Conservation (phyloP, 2,797 vertebrate species). For the Syngnathus rostellatus region DNA sequence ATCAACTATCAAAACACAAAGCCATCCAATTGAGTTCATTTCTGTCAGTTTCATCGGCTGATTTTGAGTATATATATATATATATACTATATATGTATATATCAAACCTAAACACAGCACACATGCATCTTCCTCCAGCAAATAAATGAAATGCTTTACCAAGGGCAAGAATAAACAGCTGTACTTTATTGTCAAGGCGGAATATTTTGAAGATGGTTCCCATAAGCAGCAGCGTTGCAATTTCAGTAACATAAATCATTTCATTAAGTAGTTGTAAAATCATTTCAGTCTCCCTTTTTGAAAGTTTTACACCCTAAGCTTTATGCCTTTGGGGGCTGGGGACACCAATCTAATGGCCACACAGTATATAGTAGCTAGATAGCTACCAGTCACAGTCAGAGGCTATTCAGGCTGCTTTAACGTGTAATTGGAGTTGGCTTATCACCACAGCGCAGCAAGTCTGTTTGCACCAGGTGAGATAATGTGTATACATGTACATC, state of each 20-base stretch:
- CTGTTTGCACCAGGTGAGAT: slow-evolving; percentile 3
- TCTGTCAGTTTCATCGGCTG: too few species aligned
- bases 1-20: neutral
- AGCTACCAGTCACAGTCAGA: neutral
- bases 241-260: slow-evolving; percentile 43
- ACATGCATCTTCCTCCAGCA: slow-evolving; percentile 13
- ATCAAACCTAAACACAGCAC: too few species aligned
- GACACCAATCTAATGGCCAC: neutral
- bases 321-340: neutral
- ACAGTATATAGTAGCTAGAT: neutral
- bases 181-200: slow-evolving; percentile 37
- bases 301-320: neutral
- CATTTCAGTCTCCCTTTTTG: slow-evolving; percentile 4
- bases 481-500: neutral
- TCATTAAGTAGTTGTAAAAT: slow-evolving; percentile 7
- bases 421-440: slow-evolving; percentile 1
- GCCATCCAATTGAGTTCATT: neutral
- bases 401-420: slow-evolving; percentile 1
- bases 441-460: slow-evolving; percentile 2
- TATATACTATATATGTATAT: too few species aligned
- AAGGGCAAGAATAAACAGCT: slow-evolving; percentile 45
- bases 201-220: slow-evolving; percentile 31
- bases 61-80: too few species aligned
- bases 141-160: slow-evolving; percentile 4
- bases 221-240: slow-evolving; percentile 18